These are phyloP conservation scores for Lordiphosa mommai DNA, from an alignment of 1,140 invertebrate genomes.

Conservation along the genomic window DNA sequence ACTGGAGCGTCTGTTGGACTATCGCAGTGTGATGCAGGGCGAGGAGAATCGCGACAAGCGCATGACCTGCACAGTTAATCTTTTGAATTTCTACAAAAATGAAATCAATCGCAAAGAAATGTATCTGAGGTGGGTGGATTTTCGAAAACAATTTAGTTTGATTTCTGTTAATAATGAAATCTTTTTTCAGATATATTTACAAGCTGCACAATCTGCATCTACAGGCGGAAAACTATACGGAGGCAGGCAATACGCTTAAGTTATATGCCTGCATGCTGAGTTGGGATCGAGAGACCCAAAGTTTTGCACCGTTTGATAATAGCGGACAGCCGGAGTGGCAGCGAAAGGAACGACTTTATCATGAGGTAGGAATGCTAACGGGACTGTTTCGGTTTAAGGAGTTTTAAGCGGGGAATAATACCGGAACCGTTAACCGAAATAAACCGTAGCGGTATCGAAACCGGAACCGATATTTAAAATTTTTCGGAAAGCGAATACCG, in stretches of 20 bases:
- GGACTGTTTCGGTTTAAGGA: too few relatives aligned
- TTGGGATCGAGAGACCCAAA: slow-evolving; percentile 88
- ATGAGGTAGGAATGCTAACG: slow-evolving; percentile 84
- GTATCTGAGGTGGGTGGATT: slow-evolving; percentile 86
- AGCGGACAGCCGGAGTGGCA: slow-evolving; percentile 90
- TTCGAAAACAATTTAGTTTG: neutral
- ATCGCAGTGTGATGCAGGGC: slow-evolving; percentile 94
- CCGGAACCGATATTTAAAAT: too few relatives aligned
- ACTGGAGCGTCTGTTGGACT: slow-evolving; percentile 93
- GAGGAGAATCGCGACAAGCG: slow-evolving; percentile 95
- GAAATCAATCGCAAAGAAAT: slow-evolving; percentile 97
- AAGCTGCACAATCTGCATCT: slow-evolving; percentile 97
- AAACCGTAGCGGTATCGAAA: too few relatives aligned
- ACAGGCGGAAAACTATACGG: slow-evolving; percentile 95
- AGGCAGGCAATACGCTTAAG: slow-evolving; percentile 97
- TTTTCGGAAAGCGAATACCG: too few relatives aligned
- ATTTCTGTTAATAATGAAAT: neutral
- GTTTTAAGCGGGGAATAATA: too few relatives aligned
- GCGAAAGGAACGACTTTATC: slow-evolving; percentile 95
- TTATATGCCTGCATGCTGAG: slow-evolving; percentile 94
- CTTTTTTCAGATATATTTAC: slow-evolving; percentile 88
- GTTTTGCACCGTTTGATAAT: slow-evolving; percentile 79
- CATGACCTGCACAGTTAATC: slow-evolving; percentile 98
- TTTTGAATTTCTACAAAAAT: slow-evolving; percentile 98
- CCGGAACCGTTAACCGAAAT: too few relatives aligned